phyloP scores from a whole-genome alignment of 2,888 invertebrate genomes.

The Lithophane leautieri region DNA sequence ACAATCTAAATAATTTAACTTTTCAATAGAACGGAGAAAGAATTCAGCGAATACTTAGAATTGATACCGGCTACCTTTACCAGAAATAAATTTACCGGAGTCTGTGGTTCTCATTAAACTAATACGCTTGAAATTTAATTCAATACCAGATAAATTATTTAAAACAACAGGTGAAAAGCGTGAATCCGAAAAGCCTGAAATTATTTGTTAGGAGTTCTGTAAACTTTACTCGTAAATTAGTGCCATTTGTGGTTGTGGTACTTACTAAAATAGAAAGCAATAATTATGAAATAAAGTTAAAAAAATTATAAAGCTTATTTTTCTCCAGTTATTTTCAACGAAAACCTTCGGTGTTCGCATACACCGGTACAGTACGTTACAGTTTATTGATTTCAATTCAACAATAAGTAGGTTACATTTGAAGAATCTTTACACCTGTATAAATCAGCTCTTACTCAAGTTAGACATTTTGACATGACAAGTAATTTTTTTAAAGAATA shows the following conservation, averaged over 20 bases:
- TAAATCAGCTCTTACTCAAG: neutral
- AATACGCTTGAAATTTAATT: neutral
- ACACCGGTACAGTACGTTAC: neutral
- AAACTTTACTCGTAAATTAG: slow-evolving; percentile 30
- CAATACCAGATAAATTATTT: slow-evolving; percentile 2
- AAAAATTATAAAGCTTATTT: neutral
- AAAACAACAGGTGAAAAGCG: slow-evolving; percentile 13
- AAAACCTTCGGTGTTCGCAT: neutral
- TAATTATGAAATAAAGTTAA: too few relatives aligned
- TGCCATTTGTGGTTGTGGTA: neutral
- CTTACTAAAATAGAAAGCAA: neutral
- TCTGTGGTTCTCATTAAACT: neutral
- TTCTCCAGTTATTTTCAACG: neutral
- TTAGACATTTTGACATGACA: neutral
- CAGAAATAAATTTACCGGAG: neutral
- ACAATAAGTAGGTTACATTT: neutral
- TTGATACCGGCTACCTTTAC: neutral
- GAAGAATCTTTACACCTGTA: neutral
- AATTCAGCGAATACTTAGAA: neutral
- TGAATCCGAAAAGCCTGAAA: slow-evolving; percentile 3
- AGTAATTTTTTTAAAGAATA: neutral
- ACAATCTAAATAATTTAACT: too few relatives aligned
- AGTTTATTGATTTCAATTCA: neutral
- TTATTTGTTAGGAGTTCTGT: neutral
- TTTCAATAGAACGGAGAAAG: neutral